These are phyloP conservation scores for Alces alces DNA, from an alignment of 2,113 vertebrate species.

Conservation along the genomic window DNA sequence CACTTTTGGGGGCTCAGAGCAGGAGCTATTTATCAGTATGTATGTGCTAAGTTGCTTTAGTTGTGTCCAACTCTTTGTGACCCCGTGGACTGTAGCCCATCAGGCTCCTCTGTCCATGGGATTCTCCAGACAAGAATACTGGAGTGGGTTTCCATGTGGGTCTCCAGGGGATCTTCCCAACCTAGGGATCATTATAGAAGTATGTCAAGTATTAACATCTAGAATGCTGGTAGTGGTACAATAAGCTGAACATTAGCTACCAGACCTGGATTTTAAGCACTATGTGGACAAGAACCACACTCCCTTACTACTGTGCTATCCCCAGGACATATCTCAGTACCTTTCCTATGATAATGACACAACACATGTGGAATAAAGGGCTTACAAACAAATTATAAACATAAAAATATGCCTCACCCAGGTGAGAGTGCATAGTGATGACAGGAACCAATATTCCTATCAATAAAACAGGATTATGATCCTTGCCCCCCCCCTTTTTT, in stretches of 20 bases:
- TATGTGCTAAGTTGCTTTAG: background rate
- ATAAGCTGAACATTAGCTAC: background rate
- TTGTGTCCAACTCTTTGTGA: background rate
- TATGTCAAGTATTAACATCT: background rate
- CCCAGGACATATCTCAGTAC: background rate
- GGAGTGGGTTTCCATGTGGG: background rate
- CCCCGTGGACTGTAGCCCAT: background rate
- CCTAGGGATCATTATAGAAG: background rate
- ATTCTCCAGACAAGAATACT: background rate
- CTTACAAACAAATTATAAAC: background rate
- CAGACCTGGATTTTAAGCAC: background rate
- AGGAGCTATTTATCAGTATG: background rate
- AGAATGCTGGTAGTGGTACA: background rate
- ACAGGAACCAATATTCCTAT: background rate
- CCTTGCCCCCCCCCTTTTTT: background rate
- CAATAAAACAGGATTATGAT: background rate
- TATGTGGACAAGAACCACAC: background rate
- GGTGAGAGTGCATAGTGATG: background rate
- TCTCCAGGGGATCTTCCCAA: background rate
- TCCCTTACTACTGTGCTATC: background rate
- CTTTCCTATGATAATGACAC: background rate
- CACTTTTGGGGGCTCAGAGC: background rate
- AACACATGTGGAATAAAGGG: background rate
- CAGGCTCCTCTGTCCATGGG: background rate
- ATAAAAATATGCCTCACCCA: background rate